Percentiles rank a stretch among this genome's conserved stretches.
Conservation (phyloP, 2,888 invertebrate species). For the Cheilosia soror region DNA sequence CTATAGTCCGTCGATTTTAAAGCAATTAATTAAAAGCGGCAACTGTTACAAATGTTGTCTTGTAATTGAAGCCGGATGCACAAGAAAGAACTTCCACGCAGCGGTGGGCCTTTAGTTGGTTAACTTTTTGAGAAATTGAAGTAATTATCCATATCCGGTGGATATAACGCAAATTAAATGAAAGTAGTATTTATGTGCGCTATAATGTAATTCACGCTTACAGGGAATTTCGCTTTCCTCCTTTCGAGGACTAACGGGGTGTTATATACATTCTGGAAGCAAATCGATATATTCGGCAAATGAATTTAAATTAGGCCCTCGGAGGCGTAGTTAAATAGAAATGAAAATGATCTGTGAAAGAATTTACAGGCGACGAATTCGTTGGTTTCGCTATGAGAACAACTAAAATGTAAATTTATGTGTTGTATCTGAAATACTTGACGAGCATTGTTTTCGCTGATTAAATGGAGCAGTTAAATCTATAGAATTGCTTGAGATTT, state of each 20-base stretch:
- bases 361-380: conserved; percentile 9
- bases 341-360: background rate
- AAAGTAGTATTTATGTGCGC: conserved; percentile 61
- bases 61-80: conserved; percentile 59
- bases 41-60: conserved; percentile 67
- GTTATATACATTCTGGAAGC: conserved; percentile 24
- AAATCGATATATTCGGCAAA: conserved; percentile 62
- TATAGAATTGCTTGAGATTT: background rate
- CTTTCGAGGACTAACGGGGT: conserved; percentile 31
- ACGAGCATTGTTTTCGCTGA: conserved; percentile 4
- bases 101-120: conserved; percentile 49
- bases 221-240: conserved; percentile 27
- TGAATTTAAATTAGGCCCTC: conserved; percentile 59
- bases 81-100: conserved; percentile 10
- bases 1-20: conserved; percentile 71
- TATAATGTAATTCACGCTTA: conserved; percentile 40
- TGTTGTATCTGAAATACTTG: conserved; percentile 10
- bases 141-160: conserved; percentile 72
- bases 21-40: conserved; percentile 71
- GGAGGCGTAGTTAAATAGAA: conserved; percentile 11
- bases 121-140: conserved; percentile 73
- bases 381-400: conserved; percentile 27
- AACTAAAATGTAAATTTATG: conserved; percentile 30
- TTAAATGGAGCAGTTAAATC: background rate
- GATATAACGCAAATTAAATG: conserved; percentile 54